Base-by-base conservation (phyloP, 1,140 invertebrate species). In the Drosophila paulistorum region DNA sequence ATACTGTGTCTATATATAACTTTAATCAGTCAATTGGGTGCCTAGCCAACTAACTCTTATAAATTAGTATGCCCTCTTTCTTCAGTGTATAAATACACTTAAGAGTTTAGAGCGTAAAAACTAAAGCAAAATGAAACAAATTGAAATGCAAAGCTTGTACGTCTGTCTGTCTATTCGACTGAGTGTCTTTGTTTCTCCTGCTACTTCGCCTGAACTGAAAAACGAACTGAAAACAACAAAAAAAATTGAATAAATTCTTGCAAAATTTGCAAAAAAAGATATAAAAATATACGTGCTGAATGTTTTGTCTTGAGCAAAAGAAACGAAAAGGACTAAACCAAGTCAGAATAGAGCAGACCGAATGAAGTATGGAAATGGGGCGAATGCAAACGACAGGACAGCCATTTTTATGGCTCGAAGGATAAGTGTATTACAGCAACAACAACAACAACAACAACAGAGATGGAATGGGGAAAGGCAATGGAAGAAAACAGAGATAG, bases 141-240 rank as follows among this genome's bases (percentile, higher is more conserved):
- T 85, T 86, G 82, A 85, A 86, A 85, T 85, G 82, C 81, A 85
- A 85, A 84, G 65, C 67, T 76, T 71, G 71, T 85, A 35, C 58
- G 55, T 3, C 41, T 30, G 23, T 42, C 41, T 45, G 68, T 20
- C 37, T 39, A 39, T 13, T 5, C 58, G 55, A 2, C 48, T 17
- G 23, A 30, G 35, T 45, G 68, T 20, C 23, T 45, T 23, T 42
- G 48, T 23, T 54, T 1, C 51, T 51, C n/a, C 54, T 20, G n/a
- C 58, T 57, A 17, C 14, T 65, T 30, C 45, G 55, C 67, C 74
- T 26, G 23, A 65, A 65, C 76, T 51, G 45, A 45, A 48, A 48
- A 20, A 48, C 14, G 14, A 14, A 45, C 30, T 14, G 13, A 48
- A 48, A 48, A 10, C 17, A 20, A 7, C 7, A 51, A 51, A 23